phyloP scores from a whole-genome alignment of 2,797 vertebrate species.

The Spea hammondii region DNA sequence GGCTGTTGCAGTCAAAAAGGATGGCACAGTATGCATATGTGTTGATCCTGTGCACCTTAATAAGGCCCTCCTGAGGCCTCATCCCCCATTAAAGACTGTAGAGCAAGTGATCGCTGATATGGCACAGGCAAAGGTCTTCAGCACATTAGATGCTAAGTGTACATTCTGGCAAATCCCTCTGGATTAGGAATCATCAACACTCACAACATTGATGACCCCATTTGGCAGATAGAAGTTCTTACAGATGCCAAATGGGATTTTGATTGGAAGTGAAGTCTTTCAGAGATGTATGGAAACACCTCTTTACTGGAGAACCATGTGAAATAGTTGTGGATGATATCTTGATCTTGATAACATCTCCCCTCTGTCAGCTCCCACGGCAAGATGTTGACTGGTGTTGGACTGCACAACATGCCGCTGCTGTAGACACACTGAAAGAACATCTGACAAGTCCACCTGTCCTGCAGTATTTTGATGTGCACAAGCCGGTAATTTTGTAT shows the following conservation, averaged over 20 bases:
- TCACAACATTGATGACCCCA: slow-evolving; percentile 5
- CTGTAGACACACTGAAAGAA: neutral
- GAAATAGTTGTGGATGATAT: neutral
- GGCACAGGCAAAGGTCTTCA: neutral
- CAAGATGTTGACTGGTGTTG: neutral
- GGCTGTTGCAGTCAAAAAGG: neutral
- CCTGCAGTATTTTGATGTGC: neutral
- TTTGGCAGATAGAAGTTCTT: neutral
- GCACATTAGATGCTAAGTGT: too few relatives aligned
- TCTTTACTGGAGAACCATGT: neutral
- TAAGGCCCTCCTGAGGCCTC: neutral
- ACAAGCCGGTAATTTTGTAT: neutral
- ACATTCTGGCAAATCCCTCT: too few relatives aligned
- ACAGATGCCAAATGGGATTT: neutral
- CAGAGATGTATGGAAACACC: slow-evolving; percentile 1
- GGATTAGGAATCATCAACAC: neutral
- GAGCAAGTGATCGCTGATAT: neutral
- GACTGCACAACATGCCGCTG: neutral
- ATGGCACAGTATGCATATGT: neutral
- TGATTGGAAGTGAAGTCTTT: neutral
- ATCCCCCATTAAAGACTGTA: neutral
- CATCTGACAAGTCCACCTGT: neutral
- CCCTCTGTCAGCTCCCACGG: neutral
- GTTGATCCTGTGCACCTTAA: neutral
- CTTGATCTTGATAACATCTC: neutral